Evolutionary conservation across 2,888 invertebrate species (phyloP).

Genomic region (Andrena fulva): DNA sequence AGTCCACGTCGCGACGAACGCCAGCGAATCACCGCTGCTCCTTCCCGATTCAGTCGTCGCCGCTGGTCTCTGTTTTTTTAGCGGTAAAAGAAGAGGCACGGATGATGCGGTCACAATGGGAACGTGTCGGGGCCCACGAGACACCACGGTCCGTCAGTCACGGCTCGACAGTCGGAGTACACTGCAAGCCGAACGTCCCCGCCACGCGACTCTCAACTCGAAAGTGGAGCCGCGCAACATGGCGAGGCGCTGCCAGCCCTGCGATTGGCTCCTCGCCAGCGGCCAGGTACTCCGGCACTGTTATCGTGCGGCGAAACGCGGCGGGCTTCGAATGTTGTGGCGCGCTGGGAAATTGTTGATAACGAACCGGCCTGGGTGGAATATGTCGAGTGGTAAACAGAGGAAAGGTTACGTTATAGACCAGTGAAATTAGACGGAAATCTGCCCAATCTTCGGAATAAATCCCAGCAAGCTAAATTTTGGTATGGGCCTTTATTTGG

Average conservation of each 20-base stretch:
- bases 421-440: too few relatives aligned
- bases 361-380: conserved; percentile 9
- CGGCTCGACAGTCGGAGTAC: conserved; percentile 79
- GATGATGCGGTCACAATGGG: conserved; percentile 12
- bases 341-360: conserved; percentile 30
- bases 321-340: neutral
- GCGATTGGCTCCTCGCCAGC: conserved; percentile 38
- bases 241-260: conserved; percentile 68
- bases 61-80: neutral
- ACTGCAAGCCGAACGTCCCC: conserved; percentile 73
- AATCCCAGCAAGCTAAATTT: too few relatives aligned
- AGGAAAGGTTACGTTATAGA: neutral
- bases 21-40: neutral
- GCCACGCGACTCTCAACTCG: conserved; percentile 80
- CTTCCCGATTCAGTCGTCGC: neutral
- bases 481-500: too few relatives aligned
- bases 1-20: neutral
- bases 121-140: conserved; percentile 27
- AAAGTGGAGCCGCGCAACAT: conserved; percentile 81
- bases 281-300: conserved; percentile 40
- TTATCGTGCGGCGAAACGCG: conserved; percentile 45
- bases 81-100: neutral
- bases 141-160: conserved; percentile 68
- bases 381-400: neutral
- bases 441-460: too few relatives aligned